Conservation (phyloP, 2,888 invertebrate species). For the Podabrus alpinus region DNA sequence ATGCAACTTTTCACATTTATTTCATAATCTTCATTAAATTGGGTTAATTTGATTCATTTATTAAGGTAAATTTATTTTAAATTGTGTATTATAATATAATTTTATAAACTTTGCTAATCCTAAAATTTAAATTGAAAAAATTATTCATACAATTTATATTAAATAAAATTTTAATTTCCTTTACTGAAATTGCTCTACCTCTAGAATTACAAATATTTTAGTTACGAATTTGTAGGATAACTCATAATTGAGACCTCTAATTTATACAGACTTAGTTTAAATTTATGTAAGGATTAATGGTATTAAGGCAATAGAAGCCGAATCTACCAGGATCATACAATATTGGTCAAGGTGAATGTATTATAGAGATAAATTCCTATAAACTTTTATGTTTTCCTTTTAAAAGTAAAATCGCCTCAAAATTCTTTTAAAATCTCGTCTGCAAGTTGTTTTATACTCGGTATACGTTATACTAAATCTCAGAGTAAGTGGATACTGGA, state of each 20-base stretch:
- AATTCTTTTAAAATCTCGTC: not conserved
- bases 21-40: no score
- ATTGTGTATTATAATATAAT: no score
- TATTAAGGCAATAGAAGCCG: not conserved
- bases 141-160: no score
- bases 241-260: not conserved
- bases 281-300: conserved; percentile 1
- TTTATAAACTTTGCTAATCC: no score
- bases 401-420: not conserved
- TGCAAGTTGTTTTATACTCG: not conserved
- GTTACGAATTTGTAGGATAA: not conserved
- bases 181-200: not conserved
- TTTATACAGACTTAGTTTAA: not conserved
- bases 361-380: not conserved
- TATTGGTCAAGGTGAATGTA: conserved; percentile 1
- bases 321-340: not conserved
- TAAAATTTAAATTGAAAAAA: no score
- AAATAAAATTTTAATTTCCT: not conserved
- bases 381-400: not conserved
- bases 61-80: no score
- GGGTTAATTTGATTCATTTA: no score
- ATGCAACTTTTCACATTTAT: no score
- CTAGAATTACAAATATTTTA: not conserved
- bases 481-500: not conserved
- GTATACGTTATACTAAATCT: not conserved